Evolutionary conservation across 2,888 invertebrate species (phyloP).

Genomic region (Argyresthia goedartella): DNA sequence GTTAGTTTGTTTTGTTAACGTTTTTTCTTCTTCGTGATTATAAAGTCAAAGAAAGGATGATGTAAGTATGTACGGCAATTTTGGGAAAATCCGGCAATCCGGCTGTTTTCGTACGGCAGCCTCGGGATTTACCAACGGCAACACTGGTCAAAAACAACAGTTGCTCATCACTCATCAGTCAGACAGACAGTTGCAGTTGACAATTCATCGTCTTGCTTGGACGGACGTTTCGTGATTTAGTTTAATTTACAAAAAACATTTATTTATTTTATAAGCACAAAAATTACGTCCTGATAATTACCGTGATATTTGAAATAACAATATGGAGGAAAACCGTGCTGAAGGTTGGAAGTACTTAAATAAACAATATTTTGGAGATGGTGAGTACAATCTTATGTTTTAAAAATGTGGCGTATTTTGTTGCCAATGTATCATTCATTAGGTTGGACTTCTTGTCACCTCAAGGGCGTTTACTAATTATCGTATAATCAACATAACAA

Average conservation of each 20-base stretch:
- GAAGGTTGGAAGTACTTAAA: constrained; percentile 66
- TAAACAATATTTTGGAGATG: constrained; percentile 64
- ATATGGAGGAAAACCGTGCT: constrained; percentile 46
- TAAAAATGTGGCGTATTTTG: neutral
- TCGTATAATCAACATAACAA: neutral
- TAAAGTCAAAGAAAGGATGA: no score
- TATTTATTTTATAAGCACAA: neutral
- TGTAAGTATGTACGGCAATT: no score
- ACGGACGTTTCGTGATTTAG: neutral
- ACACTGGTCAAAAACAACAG: no score
- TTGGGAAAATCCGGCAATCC: no score
- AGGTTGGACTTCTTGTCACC: neutral
- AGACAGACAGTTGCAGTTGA: neutral
- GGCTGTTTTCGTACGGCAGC: no score
- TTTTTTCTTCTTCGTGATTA: no score
- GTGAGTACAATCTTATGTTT: constrained; percentile 29
- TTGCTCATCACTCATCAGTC: no score
- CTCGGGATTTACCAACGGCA: no score
- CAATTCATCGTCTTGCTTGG: neutral
- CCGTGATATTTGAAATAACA: neutral
- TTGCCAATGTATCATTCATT: neutral
- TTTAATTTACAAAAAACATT: neutral
- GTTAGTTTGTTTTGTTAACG: no score
- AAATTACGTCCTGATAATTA: neutral
- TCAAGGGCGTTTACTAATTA: neutral